Conservation (phyloP, 1,140 invertebrate genomes). For the Holcopasites calliopsidis region DNA sequence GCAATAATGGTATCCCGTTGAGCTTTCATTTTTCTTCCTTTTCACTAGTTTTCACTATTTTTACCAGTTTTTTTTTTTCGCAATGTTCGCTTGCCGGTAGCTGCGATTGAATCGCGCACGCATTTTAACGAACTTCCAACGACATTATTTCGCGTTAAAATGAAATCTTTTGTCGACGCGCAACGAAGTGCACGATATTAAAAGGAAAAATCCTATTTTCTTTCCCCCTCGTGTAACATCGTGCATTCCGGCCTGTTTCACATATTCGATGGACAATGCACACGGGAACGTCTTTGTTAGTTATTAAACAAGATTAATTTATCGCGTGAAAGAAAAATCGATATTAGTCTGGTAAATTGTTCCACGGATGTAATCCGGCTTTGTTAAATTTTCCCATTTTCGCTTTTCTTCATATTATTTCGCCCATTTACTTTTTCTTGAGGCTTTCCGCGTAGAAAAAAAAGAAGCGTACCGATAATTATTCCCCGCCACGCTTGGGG, state of each 20-base stretch:
- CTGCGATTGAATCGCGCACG: conserved; percentile 49
- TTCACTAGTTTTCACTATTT: background rate
- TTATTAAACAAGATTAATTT: too few relatives aligned
- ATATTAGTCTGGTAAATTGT: too few relatives aligned
- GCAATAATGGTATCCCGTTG: conserved; percentile 38
- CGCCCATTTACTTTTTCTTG: too few relatives aligned
- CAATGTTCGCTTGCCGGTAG: background rate
- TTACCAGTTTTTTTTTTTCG: background rate
- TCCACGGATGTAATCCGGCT: too few relatives aligned
- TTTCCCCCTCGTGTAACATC: background rate
- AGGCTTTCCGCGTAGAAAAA: background rate
- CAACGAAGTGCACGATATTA: background rate
- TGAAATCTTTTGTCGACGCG: conserved; percentile 17
- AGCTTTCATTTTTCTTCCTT: conserved; percentile 34
- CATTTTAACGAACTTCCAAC: conserved; percentile 53
- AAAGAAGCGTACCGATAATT: background rate
- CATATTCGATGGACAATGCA: too few relatives aligned
- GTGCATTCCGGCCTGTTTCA: background rate
- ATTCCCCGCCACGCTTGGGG: background rate
- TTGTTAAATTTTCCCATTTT: too few relatives aligned
- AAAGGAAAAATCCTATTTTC: conserved; percentile 3
- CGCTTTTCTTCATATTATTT: too few relatives aligned
- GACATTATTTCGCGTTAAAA: conserved; percentile 28
- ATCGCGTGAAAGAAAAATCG: too few relatives aligned
- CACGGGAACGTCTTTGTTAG: too few relatives aligned